These are phyloP conservation scores for Peromyscus eremicus DNA, from an alignment of 2,797 vertebrate genomes.

Conservation along the genomic window DNA sequence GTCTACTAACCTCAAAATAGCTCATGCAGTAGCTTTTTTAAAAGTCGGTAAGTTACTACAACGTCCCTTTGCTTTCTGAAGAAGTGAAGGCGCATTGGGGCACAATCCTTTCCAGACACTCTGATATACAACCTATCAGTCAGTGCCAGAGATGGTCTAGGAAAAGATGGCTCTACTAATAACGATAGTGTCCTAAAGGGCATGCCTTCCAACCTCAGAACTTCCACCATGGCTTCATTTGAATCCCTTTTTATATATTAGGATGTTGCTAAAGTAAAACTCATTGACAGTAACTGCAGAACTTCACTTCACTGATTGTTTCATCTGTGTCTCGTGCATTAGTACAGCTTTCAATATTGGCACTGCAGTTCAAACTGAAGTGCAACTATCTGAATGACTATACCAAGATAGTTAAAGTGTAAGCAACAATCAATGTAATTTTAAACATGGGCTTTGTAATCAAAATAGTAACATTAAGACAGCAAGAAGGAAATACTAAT, in stretches of 20 bases:
- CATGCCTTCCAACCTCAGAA: conserved; percentile 52
- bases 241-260: conserved; percentile 47
- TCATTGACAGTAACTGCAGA: neutral
- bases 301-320: conserved; percentile 5
- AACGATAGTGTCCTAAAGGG: conserved; percentile 20
- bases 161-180: neutral
- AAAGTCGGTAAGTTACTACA: neutral
- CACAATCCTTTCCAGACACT: neutral
- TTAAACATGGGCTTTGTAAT: conserved; percentile 58
- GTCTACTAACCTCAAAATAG: neutral
- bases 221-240: conserved; percentile 25
- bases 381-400: conserved; percentile 38
- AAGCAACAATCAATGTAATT: conserved; percentile 48
- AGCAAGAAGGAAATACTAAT: conserved; percentile 7
- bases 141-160: neutral
- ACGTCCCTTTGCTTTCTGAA: conserved; percentile 55
- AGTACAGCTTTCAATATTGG: neutral
- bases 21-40: neutral
- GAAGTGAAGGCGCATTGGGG: conserved; percentile 19
- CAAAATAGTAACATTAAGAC: conserved; percentile 65
- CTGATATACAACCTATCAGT: neutral
- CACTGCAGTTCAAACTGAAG: conserved; percentile 17
- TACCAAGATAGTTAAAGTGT: conserved; percentile 11
- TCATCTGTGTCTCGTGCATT: neutral
- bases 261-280: conserved; percentile 34